Evolutionary conservation across 2,113 vertebrate genomes (phyloP).

Genomic region (Arvicanthis niloticus): DNA sequence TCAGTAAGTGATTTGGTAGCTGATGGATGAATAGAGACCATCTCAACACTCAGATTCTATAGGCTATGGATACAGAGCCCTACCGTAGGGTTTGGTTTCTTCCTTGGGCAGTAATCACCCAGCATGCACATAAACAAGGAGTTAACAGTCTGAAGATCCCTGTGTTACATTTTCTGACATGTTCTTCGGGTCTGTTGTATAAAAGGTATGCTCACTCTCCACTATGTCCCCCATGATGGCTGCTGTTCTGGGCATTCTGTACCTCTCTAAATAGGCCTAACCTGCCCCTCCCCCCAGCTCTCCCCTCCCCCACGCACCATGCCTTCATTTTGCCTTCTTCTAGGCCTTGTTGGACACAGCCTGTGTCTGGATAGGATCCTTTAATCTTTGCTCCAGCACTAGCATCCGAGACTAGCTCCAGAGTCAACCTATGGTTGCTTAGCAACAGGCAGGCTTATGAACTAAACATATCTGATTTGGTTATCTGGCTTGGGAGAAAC

Average conservation of each 20-base stretch:
- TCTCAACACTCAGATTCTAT: not conserved
- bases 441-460: conserved; percentile 33
- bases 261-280: not conserved
- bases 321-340: not conserved
- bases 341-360: not conserved
- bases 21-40: not conserved
- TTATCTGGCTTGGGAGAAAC: not conserved
- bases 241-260: not conserved
- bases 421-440: not conserved
- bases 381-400: not conserved
- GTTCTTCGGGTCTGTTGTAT: not conserved
- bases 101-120: not conserved
- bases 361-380: not conserved
- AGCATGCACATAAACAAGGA: not conserved
- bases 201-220: not conserved
- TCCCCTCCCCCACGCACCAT: not conserved
- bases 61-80: not conserved
- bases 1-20: not conserved
- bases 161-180: not conserved
- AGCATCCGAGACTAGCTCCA: not conserved
- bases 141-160: not conserved
- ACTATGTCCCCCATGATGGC: not conserved
- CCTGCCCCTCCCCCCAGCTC: not conserved
- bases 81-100: not conserved
- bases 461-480: not conserved